Evolutionary conservation across 2,113 vertebrate genomes (phyloP).

Genomic region (Bujurquina vittata): DNA sequence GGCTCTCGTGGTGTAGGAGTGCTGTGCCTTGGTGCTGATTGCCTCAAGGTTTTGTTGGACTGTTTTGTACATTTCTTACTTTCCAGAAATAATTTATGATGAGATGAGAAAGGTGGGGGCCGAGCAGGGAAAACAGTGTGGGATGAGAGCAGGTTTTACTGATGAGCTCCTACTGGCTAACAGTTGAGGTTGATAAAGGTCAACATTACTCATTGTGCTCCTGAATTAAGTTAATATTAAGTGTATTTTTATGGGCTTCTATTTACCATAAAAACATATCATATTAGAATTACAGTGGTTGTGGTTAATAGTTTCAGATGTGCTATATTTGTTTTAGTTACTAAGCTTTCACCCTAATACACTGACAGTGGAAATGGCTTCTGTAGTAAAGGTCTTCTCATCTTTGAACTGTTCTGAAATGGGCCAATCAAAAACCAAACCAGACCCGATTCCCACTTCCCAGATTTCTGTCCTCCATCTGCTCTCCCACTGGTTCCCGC

Average conservation of each 20-base stretch:
- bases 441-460: background rate
- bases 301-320: background rate
- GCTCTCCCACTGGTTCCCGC: rapidly evolving
- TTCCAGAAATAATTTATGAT: slow-evolving; percentile 32
- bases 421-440: background rate
- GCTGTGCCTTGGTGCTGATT: background rate
- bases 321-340: background rate
- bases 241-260: background rate
- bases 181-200: slow-evolving; percentile 1
- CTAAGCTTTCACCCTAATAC: background rate
- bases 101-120: background rate
- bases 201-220: background rate
- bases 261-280: background rate
- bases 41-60: slow-evolving; percentile 25
- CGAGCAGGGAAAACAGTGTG: background rate
- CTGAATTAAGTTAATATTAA: background rate
- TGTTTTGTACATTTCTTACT: slow-evolving; percentile 8
- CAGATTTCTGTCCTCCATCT: no score
- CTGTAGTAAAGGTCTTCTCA: background rate
- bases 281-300: background rate
- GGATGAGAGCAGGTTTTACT: slow-evolving; percentile 20
- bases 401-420: background rate
- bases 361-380: background rate
- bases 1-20: background rate
- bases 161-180: slow-evolving; percentile 9